Percentiles rank a stretch among this genome's conserved stretches.
Conservation (phyloP, 2,797 vertebrate genomes). For the Sarcophilus harrisii region DNA sequence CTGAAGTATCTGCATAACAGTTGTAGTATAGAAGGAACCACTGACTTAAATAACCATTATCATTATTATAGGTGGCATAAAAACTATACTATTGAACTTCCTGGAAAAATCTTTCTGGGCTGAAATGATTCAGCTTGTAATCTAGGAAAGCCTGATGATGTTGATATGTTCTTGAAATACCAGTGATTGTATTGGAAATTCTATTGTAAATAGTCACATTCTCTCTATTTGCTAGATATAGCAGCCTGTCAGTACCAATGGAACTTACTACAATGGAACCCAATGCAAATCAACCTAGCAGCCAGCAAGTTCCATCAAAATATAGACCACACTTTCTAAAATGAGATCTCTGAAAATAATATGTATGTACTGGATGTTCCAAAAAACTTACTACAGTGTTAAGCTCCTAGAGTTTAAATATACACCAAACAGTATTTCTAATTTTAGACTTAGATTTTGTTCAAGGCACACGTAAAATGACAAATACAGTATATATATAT, state of each 20-base stretch:
- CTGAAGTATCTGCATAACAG: not conserved
- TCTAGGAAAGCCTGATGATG: conserved; percentile 9
- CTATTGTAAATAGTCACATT: conserved; percentile 13
- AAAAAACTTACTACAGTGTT: not conserved
- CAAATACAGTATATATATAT: not conserved
- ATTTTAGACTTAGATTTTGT: not conserved
- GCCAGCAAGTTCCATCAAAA: not conserved
- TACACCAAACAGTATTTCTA: not conserved
- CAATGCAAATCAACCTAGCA: not conserved
- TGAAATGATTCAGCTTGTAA: not conserved
- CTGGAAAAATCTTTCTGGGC: conserved; percentile 19
- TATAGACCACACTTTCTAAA: not conserved
- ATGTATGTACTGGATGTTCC: not conserved
- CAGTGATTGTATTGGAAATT: not conserved
- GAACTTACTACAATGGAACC: not conserved
- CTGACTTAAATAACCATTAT: not conserved
- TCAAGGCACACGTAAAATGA: not conserved
- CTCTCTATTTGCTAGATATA: not conserved
- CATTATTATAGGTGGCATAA: not conserved
- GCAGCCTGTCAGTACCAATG: not conserved
- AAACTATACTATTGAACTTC: not conserved
- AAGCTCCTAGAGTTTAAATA: not conserved
- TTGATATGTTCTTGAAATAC: not conserved
- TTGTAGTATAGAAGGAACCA: not conserved
- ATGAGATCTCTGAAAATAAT: not conserved